Evolutionary conservation across 1,140 invertebrate genomes (phyloP), one percentile per base, ranked within the genome.

Genomic region (Aphis gossypii): DNA sequence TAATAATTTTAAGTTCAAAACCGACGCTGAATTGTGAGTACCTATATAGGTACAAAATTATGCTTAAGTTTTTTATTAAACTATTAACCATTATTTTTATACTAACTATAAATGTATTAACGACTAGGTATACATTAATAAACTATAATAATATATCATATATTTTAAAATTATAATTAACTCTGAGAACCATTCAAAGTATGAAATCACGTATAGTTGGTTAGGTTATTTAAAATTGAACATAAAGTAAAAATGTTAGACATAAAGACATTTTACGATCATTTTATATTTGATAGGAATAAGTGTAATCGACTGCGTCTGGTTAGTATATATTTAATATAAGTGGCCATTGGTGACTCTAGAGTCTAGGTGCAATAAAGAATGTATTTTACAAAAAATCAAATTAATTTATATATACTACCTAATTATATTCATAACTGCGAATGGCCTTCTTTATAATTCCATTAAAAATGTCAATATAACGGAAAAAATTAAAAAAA

Each of bases 161-260:
- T n/a, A 76, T 76, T 76, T 76, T 76, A 76, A 76, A 68, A 76
- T 76, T n/a, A 76, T 76, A 76, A 76, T 76, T 76, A 76, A 76
- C n/a, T 35, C 30, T 76, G 30, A 76, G 60, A n/a, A 76, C 60
- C 14, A n/a, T 76, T 35, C 14, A 1, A 76, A 76, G 14, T 20
- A n/a, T 14, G 30, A 76, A 76, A 18, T 76, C 60, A 76, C n/a
- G 60, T 14, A 76, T 51, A 51, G 48, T 4, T n/a, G 25, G 9
- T 30, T 76, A 76, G n/a, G 60, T 76, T 51, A 76, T 76, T 76
- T 76, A 76, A 76, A 76, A 76, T 18, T 4, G n/a, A 76, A n/a
- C 30, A 76, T 76, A n/a, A 76, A 76, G 14, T n/a, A 60, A 60
- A 60, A 60, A 60, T 30, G 25, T 11, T 3, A 30, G 9, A 30